Base-by-base conservation (phyloP, 2,888 invertebrate genomes). In the Operophtera brumata region DNA sequence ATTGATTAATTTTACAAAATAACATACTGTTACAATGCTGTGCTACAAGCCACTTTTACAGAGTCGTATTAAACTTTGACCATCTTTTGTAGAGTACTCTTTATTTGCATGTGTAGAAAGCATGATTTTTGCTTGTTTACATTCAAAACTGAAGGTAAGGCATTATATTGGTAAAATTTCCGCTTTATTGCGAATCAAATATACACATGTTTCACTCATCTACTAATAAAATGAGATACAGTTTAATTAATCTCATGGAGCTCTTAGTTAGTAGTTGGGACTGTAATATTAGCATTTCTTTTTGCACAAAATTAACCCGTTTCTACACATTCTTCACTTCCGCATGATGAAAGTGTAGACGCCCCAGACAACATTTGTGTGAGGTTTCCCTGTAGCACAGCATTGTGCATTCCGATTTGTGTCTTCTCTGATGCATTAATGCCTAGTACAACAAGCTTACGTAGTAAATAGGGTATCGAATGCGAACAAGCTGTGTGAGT, bases 341-440 rank as follows among this genome's bases (percentile, higher is more conserved):
- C 37, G 52, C 57, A 52, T 48, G 44, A 35, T 28, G 14, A 11
- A 47, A 32, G 30, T 54, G 32, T 48, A 48, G 44, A 41, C 40
- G 41, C 42, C 44, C 3, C 48, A 56, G 72, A 73, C 79, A 77
- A 77, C 84, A 83, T 78, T 82, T 84, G 86, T 86, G 86, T 82
- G 86, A 80, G 71, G 84, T 87, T 81, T 79, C 75, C 72, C 72
- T 67, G 82, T 84, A 83, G 86, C 88, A 86, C 86, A 84, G 86
- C 86, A 87, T 84, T 86, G 88, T 88, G 85, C 87, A 88, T 89
- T 89, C 88, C 88, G 88, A 88, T 86, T 82, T 79, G 77, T 73
- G 71, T 72, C 41, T 26, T 36, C 12, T 52, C 39, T 45, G 40
- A 48, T 32, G 36, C 36, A 57, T 54, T 60, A 54, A 41, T 41